Percentiles rank a stretch among this genome's conserved stretches.
phyloP scores from a whole-genome alignment of 2,888 invertebrate genomes.

The Cerastis rubricosa region DNA sequence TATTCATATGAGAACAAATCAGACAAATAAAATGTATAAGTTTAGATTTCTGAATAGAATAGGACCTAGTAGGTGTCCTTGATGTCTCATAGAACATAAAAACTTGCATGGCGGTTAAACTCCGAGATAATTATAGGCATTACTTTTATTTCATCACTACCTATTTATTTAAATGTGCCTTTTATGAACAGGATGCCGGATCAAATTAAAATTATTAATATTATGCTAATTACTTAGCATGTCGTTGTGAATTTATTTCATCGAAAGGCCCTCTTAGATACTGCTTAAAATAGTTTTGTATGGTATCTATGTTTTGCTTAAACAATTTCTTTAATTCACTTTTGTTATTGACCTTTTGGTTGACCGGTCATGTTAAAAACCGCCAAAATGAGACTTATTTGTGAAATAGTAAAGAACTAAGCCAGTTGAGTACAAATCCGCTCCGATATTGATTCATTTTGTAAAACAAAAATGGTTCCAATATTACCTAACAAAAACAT shows the following conservation, averaged over 20 bases:
- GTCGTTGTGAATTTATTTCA: slow-evolving; percentile 5
- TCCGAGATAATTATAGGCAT: slow-evolving; percentile 17
- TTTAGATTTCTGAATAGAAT: not conserved
- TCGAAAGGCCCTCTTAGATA: not conserved
- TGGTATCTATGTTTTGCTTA: not conserved
- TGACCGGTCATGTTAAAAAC: not conserved
- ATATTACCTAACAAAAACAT: too few species aligned
- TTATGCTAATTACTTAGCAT: slow-evolving; percentile 6
- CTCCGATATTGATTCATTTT: not conserved
- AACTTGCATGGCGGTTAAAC: slow-evolving; percentile 18
- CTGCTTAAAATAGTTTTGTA: not conserved
- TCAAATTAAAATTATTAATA: slow-evolving; percentile 9
- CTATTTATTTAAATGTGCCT: slow-evolving; percentile 10
- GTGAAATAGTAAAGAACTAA: not conserved
- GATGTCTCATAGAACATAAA: slow-evolving; percentile 35
- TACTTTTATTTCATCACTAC: slow-evolving; percentile 8
- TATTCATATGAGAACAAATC: not conserved
- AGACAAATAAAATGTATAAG: not conserved
- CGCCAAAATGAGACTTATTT: not conserved
- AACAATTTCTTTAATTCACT: not conserved
- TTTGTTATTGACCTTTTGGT: too few species aligned
- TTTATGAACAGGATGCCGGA: slow-evolving; percentile 3
- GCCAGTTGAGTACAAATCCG: not conserved
- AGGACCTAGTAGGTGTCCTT: slow-evolving; percentile 13
- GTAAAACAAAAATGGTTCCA: not conserved